Percentiles rank a stretch among this genome's conserved stretches.
Evolutionary conservation across 2,797 vertebrate genomes (phyloP).

Genomic region (Malurus splendens): DNA sequence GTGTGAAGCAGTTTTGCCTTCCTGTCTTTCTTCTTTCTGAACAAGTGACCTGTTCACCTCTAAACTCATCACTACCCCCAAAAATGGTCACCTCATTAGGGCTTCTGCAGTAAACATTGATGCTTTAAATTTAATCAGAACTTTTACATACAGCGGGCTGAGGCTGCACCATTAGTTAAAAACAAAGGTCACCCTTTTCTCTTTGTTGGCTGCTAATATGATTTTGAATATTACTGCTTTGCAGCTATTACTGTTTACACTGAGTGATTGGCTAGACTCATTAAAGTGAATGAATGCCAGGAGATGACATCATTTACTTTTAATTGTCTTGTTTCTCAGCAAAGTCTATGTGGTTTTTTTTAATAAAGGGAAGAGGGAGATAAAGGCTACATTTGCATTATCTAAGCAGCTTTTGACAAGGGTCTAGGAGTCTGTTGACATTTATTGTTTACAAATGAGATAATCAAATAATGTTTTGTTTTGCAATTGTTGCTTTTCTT

Average conservation of each 20-base stretch:
- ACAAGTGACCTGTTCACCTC: not conserved
- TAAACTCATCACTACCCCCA: not conserved
- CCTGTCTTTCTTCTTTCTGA: not conserved
- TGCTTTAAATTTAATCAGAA: constrained; percentile 80
- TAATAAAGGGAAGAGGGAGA: constrained; percentile 71
- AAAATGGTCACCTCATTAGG: constrained; percentile 60
- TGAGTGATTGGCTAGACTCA: constrained; percentile 50
- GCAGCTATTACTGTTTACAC: constrained; percentile 21
- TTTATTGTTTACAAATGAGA: constrained; percentile 74
- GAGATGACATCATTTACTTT: constrained; percentile 73
- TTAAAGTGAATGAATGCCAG: constrained; percentile 65
- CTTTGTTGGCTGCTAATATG: constrained; percentile 59
- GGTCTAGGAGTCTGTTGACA: constrained; percentile 61
- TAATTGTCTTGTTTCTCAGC: constrained; percentile 76
- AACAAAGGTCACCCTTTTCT: constrained; percentile 82
- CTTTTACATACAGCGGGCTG: not conserved
- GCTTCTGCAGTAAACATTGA: constrained; percentile 73
- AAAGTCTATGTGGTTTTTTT: constrained; percentile 63
- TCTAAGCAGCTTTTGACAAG: constrained; percentile 43
- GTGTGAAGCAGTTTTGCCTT: not conserved
- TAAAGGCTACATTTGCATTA: constrained; percentile 70
- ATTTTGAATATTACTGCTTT: constrained; percentile 54
- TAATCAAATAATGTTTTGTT: constrained; percentile 36
- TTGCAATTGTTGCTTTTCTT: not conserved
- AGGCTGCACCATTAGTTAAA: constrained; percentile 73